Evolutionary conservation across 1,140 invertebrate species (phyloP), one percentile per base, ranked within the genome.

Genomic region (Calliopsis andreniformis): DNA sequence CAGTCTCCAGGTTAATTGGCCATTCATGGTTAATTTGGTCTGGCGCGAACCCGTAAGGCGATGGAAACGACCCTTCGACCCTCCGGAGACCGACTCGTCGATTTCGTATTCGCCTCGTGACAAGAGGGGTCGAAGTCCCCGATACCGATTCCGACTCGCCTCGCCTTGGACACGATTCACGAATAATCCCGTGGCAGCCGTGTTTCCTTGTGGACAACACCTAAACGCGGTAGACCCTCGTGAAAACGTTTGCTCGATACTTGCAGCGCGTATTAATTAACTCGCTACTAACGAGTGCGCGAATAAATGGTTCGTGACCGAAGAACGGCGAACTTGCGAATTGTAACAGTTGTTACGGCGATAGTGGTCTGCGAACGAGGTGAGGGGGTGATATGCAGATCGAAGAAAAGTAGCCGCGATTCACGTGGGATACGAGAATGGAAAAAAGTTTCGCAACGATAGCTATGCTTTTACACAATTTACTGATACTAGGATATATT

Each of bases 1-100:
- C 89, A 87, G 87, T 91, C 85, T 84, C 79, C 85, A 89, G 87
- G 88, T 91, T 91, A 91, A 92, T 92, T 91, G 89, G 87, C 84
- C 88, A 90, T 91, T 92, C 91, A 91, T 89, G 84, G 87, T 89
- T 91, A 92, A 92, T 91, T 90, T 89, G 89, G 84, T 90, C 87
- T 79, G 76, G 72, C 67, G 78, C 61, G 82, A 82, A 82, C 79
- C 84, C 67, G 76, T 82, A 84, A 86, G 81, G 79, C 76, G 87
- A 88, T 83, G 83, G 82, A 78, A 62, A 80, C 70, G 80, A 82
- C 68, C 79, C 81, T 80, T 69, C 75, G 78, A 84, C 77, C 79
- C 82, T 76, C 71, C 59, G 56, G 77, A 80, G 73, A 82, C 82
- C 72, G 64, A 77, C 68, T 84, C 82, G 82, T 80, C 85, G 81